Evolutionary conservation across 1,140 invertebrate species (phyloP).

Genomic region (Armadillidium nasatum): DNA sequence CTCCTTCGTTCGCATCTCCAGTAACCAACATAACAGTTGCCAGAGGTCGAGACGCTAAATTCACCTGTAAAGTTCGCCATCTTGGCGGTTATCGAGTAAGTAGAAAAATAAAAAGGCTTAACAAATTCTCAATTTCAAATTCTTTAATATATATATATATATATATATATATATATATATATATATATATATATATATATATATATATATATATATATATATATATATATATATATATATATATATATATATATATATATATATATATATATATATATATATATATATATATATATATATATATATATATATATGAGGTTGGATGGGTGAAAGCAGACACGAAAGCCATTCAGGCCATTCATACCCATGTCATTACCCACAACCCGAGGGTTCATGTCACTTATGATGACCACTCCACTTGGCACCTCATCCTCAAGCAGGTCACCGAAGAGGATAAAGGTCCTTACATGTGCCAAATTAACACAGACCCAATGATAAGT

Average conservation of each 20-base stretch:
- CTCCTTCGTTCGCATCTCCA: constrained; percentile 63
- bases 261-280: no score
- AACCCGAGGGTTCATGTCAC: constrained; percentile 58
- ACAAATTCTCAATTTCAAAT: background rate
- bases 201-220: no score
- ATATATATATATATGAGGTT: constrained; percentile 62
- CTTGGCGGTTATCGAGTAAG: constrained; percentile 87
- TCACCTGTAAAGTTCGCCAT: constrained; percentile 85
- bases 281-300: no score
- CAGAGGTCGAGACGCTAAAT: constrained; percentile 78
- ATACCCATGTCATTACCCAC: constrained; percentile 81
- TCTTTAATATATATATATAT: no score
- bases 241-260: no score
- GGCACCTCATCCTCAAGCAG: constrained; percentile 80
- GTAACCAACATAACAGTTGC: constrained; percentile 80
- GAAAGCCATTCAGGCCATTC: constrained; percentile 80
- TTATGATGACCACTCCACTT: constrained; percentile 69
- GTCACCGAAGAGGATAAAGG: constrained; percentile 80
- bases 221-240: no score
- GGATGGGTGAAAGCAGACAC: constrained; percentile 88
- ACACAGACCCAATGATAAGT: constrained; percentile 83
- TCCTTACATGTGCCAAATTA: constrained; percentile 69
- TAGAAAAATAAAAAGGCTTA: constrained; percentile 46
- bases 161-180: background rate
- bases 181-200: background rate